These are phyloP conservation scores for Drosophila melanica DNA, from an alignment of 1,140 invertebrate genomes.

Conservation along the genomic window DNA sequence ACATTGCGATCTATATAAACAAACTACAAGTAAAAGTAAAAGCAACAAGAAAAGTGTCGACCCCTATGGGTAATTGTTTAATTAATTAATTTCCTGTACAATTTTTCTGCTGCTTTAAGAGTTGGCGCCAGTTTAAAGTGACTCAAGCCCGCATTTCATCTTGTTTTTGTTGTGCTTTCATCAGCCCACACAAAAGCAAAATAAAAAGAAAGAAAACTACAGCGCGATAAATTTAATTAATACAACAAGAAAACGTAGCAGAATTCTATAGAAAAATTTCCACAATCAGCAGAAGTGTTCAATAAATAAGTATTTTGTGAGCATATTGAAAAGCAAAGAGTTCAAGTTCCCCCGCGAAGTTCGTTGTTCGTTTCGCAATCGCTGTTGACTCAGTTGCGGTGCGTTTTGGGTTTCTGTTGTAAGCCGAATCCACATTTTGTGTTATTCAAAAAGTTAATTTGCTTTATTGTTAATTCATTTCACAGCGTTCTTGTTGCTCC, in stretches of 20 bases:
- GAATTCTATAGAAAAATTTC: conserved; percentile 31
- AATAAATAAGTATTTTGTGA: conserved; percentile 19
- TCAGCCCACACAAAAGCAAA: conserved; percentile 24
- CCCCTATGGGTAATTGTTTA: conserved; percentile 21
- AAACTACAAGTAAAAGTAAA: background rate
- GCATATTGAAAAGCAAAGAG: conserved; percentile 19
- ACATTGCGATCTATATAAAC: background rate
- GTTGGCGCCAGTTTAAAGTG: conserved; percentile 1
- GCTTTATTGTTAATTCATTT: conserved; percentile 74
- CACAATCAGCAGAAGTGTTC: conserved; percentile 38
- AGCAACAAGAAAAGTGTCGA: background rate
- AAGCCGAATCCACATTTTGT: conserved; percentile 12
- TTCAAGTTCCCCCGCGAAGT: conserved; percentile 15
- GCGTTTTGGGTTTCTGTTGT: conserved; percentile 6
- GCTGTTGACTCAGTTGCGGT: conserved; percentile 37
- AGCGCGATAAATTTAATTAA: conserved; percentile 50
- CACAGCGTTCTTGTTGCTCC: conserved; percentile 29
- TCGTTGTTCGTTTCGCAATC: conserved; percentile 11
- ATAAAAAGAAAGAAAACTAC: background rate
- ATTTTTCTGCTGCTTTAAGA: conserved; percentile 18
- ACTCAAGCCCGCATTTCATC: conserved; percentile 36
- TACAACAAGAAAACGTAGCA: conserved; percentile 18
- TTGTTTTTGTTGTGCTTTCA: conserved; percentile 1
- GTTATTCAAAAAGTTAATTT: conserved; percentile 74
- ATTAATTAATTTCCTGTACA: conserved; percentile 15